Conservation (phyloP, 2,113 vertebrate species). For the Myodes glareolus region DNA sequence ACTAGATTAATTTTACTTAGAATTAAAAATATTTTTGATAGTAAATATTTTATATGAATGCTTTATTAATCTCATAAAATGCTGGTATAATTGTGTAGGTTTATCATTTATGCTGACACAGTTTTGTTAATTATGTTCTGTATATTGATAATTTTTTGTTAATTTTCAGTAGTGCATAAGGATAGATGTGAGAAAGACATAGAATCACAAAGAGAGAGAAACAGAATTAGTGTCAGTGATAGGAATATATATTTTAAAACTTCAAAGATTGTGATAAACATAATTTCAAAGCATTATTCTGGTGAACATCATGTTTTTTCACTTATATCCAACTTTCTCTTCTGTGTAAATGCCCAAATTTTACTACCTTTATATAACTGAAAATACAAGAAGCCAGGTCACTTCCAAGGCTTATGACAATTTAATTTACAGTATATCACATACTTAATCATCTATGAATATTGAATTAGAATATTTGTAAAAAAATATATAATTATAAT, state of each 20-base stretch:
- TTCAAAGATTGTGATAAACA: background rate
- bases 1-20: background rate
- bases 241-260: conserved; percentile 28
- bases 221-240: background rate
- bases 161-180: background rate
- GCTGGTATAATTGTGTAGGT: background rate
- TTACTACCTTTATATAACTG: background rate
- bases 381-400: background rate
- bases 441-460: background rate
- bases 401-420: background rate
- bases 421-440: background rate
- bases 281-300: background rate
- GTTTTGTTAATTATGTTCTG: background rate
- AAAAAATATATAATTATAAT: too few relatives aligned
- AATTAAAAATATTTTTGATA: background rate
- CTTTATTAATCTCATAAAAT: background rate
- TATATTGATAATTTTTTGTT: background rate
- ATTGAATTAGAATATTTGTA: background rate
- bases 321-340: background rate
- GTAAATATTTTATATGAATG: background rate
- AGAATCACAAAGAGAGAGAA: background rate
- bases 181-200: background rate
- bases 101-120: background rate
- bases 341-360: background rate
- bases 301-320: background rate